Evolutionary conservation across 2,113 vertebrate species (phyloP), one percentile per base, ranked within the genome.

Genomic region (Enhydra lutris): DNA sequence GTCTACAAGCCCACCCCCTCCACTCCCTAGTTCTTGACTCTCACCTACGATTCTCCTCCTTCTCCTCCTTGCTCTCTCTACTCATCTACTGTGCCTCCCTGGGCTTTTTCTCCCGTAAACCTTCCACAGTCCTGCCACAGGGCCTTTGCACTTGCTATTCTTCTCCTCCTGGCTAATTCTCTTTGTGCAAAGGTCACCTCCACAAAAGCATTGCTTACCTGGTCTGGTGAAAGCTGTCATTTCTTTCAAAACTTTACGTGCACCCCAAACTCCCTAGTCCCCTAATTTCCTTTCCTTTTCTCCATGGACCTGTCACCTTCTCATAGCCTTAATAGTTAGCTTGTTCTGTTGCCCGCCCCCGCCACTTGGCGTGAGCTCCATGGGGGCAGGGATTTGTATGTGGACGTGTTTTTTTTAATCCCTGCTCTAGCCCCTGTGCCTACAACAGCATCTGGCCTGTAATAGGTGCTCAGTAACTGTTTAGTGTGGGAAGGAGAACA

Each of bases 1-100:
- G n/a, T 57, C n/a, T 26, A 36, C 8, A 11, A 63, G 6, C 9
- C 18, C 29, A 12, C 6, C 18, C 1, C 3, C 8, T 2, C 1
- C 3, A 23, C 6, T 34, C 42, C 29, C 82, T 47, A 5, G 11
- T 29, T 34, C 82, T 65, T 65, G 39, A 20, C 82, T 47, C 29
- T 65, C 29, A 14, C 11, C 10, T 34, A 13, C 6, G 4, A 20
- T n/a, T 52, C 52, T 52, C 21, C 57, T n/a, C 21, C 57, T n/a
- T 34, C 57, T 55, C 31, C 31, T 39, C 57, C 57, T 34, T 21
- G 39, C 59, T 63, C 17, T 34, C 59, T 63, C 39, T 29, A 47
- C 18, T 63, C 39, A 65, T 39, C 36, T 36, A 26, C 81, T 29
- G 12, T 34, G 29, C 29, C 18, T 85, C 39, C 29, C 47, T 14